These are phyloP conservation scores for Drosophila santomea DNA, from an alignment of 1,140 invertebrate genomes.

Conservation along the genomic window DNA sequence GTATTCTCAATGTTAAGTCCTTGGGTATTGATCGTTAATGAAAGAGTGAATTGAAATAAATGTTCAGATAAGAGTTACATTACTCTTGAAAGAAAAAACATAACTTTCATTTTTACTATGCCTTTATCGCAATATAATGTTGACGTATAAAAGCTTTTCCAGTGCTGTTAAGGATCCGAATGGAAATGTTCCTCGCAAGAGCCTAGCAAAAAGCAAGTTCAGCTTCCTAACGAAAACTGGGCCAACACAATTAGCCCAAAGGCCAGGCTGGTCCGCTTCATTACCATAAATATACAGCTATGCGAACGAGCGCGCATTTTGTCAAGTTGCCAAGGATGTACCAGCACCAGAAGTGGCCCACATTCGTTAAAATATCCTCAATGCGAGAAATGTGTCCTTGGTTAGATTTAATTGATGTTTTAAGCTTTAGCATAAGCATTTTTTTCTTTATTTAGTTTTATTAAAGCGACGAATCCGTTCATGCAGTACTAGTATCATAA, in stretches of 20 bases:
- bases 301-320: conserved; percentile 24
- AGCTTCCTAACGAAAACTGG: conserved; percentile 19
- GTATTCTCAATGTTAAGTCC: background rate
- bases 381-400: background rate
- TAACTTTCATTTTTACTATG: too few species aligned
- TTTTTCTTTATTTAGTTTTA: too few species aligned
- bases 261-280: conserved; percentile 28
- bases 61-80: background rate
- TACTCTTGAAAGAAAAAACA: background rate
- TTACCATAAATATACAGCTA: conserved; percentile 36
- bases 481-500: too few species aligned
- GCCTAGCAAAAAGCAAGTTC: conserved; percentile 11
- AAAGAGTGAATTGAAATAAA: background rate
- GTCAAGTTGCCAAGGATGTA: conserved; percentile 38
- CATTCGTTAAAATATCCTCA: background rate
- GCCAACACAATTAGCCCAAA: conserved; percentile 50
- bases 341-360: conserved; percentile 18
- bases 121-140: too few species aligned
- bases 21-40: background rate
- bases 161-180: background rate
- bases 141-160: background rate
- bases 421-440: too few species aligned
- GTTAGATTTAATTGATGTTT: too few species aligned
- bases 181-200: conserved; percentile 5
- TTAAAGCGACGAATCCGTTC: too few species aligned